A percentile compares a stretch with the other conserved stretches of the same genome.
Evolutionary conservation across 2,888 invertebrate species (phyloP).

Genomic region (Pimpla rufipes): DNA sequence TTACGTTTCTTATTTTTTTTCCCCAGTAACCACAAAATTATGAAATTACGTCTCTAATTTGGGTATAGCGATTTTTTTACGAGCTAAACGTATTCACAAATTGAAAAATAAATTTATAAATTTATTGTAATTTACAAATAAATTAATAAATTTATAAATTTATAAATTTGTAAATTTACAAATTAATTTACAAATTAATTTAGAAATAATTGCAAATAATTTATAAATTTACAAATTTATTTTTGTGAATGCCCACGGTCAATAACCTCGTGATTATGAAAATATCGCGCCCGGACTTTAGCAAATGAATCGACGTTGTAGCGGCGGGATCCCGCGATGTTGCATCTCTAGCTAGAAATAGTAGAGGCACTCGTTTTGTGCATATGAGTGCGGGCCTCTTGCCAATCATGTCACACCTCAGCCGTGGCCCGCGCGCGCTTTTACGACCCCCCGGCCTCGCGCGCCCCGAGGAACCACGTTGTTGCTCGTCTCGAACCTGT

Average conservation of each 20-base stretch:
- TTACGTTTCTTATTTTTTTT: slow-evolving; percentile 10
- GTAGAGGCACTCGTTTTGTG: slow-evolving; percentile 61
- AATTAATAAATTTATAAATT: too few relatives aligned
- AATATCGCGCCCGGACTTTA: slow-evolving; percentile 33
- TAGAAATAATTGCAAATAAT: too few relatives aligned
- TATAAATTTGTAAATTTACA: too few relatives aligned
- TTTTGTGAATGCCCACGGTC: neutral
- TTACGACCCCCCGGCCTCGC: slow-evolving; percentile 58
- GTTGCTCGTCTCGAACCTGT: slow-evolving; percentile 44
- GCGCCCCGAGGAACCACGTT: slow-evolving; percentile 71
- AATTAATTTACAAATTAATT: too few relatives aligned
- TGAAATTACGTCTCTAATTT: too few relatives aligned
- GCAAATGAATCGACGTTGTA: slow-evolving; percentile 73
- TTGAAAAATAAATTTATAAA: too few relatives aligned
- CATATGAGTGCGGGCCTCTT: slow-evolving; percentile 75
- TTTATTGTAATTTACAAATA: too few relatives aligned
- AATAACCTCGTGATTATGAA: slow-evolving; percentile 31
- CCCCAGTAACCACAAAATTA: too few relatives aligned
- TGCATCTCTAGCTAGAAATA: slow-evolving; percentile 67
- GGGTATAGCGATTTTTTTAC: too few relatives aligned
- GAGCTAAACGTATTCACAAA: too few relatives aligned
- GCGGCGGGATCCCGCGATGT: slow-evolving; percentile 55
- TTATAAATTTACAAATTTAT: neutral
- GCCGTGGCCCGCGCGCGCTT: slow-evolving; percentile 54
- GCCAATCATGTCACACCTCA: slow-evolving; percentile 81